Base-by-base conservation (phyloP, 1,140 invertebrate genomes). In the Trachelipus rathkii region DNA sequence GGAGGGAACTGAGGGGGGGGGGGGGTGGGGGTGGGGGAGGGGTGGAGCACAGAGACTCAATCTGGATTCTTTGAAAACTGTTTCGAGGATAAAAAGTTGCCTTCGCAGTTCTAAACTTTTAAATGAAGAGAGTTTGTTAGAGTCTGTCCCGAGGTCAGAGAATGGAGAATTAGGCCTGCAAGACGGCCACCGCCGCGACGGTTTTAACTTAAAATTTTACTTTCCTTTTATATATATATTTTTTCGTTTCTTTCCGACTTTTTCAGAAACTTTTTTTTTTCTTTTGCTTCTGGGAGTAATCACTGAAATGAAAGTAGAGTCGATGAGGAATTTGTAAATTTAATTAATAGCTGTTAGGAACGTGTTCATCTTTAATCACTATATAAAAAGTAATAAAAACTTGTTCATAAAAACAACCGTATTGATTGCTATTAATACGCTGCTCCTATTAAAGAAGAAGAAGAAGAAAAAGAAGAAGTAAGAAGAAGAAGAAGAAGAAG, bases 41-140 rank as follows among this genome's bases (percentile, higher is more conserved):
- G 6, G 8, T 8, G 4, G 11, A 15, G 19, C 11, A 19, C 11
- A 15, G 50, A 60, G 50, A 13, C 50, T 19, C 50, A 60, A 13
- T 60, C 50, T 60, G 50, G 50, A 60, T 13, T 60, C 50, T 60
- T 60, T 60, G 11, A 60, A 60, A 60, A 60, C 50, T 60, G 50
- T 60, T 60, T 19, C 11, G 11, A 60, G 50, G 50, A 60, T 13
- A 60, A 60, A 60, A 60, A 13, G 11, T 60, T 13, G 50, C 11
- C 50, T 19, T 60, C 50, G 19, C 50, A 15, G 19, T 15, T 19
- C 50, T 19, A 60, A 60, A 60, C 50, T 60, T 60, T 60, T 60
- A 60, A 60, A 60, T 60, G 50, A 60, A 60, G 50, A 60, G 50
- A 60, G 50, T 60, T 60, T 60, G 50, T 60, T 60, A 60, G 50